phyloP scores from a whole-genome alignment of 2,797 vertebrate genomes.

The Diglossa cyanea region DNA sequence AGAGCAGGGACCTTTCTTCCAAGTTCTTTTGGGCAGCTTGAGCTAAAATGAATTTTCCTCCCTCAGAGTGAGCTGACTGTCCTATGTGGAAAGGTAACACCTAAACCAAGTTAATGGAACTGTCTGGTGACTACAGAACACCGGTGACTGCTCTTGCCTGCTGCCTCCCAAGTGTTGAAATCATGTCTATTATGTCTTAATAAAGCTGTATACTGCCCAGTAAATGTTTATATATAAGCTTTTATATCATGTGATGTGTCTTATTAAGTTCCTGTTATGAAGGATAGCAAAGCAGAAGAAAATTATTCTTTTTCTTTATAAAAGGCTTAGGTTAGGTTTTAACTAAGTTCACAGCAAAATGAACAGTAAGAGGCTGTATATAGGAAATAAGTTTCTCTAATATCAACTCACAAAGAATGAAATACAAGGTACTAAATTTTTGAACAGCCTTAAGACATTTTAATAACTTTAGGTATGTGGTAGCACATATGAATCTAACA shows the following conservation, averaged over 20 bases:
- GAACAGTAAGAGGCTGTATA: neutral
- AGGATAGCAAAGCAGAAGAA: neutral
- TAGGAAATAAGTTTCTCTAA: neutral
- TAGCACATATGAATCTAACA: neutral
- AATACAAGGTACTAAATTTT: neutral
- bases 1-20: neutral
- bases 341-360: neutral
- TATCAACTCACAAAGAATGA: neutral
- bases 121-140: neutral
- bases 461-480: neutral
- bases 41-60: neutral
- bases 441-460: neutral
- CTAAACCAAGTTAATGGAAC: conserved; percentile 31
- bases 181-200: neutral
- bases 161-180: neutral
- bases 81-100: conserved; percentile 56
- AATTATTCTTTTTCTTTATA: neutral
- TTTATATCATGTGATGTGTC: neutral
- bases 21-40: neutral
- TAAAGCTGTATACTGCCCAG: conserved; percentile 5
- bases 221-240: conserved; percentile 12
- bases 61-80: conserved; percentile 61
- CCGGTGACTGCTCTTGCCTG: neutral
- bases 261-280: neutral
- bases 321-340: neutral